A percentile compares a stretch with the other conserved stretches of the same genome.
Conservation (phyloP, 2,113 vertebrate genomes). For the Rhombomys opimus region DNA sequence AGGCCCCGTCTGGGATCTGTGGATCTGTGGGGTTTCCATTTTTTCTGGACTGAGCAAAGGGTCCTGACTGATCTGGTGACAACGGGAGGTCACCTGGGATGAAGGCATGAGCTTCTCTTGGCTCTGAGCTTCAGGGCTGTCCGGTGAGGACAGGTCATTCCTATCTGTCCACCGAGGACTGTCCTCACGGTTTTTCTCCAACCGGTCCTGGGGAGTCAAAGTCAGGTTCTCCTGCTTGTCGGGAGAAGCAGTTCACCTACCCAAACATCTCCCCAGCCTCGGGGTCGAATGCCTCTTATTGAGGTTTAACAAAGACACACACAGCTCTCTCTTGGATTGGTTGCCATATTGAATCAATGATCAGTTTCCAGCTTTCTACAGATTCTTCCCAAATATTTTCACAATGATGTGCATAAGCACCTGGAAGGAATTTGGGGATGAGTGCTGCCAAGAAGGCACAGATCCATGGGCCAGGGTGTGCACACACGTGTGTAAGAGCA, state of each 20-base stretch:
- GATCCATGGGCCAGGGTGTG: background rate
- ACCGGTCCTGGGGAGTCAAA: background rate
- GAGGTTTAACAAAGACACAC: background rate
- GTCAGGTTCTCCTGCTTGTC: background rate
- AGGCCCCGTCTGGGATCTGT: background rate
- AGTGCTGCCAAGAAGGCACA: no score
- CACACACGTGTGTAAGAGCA: background rate
- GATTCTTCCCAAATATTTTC: background rate
- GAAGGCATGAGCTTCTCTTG: background rate
- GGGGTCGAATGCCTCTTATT: background rate
- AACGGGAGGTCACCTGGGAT: background rate
- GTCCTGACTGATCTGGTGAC: background rate
- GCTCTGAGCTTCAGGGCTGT: background rate
- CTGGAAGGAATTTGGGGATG: background rate
- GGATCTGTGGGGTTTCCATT: background rate
- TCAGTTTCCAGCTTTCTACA: background rate
- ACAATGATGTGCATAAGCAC: background rate
- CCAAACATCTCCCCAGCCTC: background rate
- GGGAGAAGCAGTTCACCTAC: background rate
- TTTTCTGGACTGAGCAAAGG: background rate
- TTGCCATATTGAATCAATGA: background rate
- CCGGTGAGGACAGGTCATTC: background rate
- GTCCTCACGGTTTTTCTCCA: background rate
- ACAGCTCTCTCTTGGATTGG: background rate
- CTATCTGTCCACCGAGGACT: background rate